Conservation (phyloP, 2,888 invertebrate species). For the Odiellus spinosus region DNA sequence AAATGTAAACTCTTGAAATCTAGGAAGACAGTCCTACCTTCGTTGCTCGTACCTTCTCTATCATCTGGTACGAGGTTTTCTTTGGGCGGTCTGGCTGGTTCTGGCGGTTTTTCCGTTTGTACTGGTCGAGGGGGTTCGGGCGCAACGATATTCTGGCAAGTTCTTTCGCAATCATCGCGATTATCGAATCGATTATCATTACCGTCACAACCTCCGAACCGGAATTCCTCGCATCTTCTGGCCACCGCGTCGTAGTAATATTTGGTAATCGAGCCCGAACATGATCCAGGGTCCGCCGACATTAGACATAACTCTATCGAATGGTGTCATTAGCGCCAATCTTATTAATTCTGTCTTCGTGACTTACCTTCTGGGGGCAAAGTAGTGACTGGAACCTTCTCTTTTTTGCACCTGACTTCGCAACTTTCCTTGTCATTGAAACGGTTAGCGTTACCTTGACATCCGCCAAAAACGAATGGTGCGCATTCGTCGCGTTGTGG, state of each 20-base stretch:
- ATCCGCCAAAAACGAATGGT: constrained; percentile 63
- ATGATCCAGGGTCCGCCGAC: constrained; percentile 55
- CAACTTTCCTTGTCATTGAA: constrained; percentile 53
- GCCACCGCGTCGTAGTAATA: constrained; percentile 61
- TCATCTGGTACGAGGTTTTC: constrained; percentile 2
- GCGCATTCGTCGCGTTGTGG: constrained; percentile 52
- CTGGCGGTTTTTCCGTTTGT: constrained; percentile 19
- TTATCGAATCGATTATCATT: constrained; percentile 65
- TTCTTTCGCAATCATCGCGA: constrained; percentile 43
- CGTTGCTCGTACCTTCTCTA: too few species aligned
- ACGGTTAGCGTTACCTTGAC: constrained; percentile 64
- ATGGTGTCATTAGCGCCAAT: too few species aligned
- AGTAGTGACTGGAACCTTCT: background rate
- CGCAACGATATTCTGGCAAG: too few species aligned
- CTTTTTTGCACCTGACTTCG: constrained; percentile 41
- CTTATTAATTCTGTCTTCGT: too few species aligned
- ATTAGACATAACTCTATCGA: constrained; percentile 43
- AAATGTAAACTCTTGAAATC: too few species aligned
- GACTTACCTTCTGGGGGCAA: too few species aligned
- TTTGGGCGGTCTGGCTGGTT: background rate
- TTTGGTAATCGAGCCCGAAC: constrained; percentile 43
- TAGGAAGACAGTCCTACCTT: too few species aligned
- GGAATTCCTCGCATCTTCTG: constrained; percentile 56
- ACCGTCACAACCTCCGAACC: constrained; percentile 76
- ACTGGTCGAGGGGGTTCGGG: too few species aligned